Percentiles rank a stretch among this genome's conserved stretches.
Conservation (phyloP, 2,113 vertebrate species). For the Gambusia affinis region DNA sequence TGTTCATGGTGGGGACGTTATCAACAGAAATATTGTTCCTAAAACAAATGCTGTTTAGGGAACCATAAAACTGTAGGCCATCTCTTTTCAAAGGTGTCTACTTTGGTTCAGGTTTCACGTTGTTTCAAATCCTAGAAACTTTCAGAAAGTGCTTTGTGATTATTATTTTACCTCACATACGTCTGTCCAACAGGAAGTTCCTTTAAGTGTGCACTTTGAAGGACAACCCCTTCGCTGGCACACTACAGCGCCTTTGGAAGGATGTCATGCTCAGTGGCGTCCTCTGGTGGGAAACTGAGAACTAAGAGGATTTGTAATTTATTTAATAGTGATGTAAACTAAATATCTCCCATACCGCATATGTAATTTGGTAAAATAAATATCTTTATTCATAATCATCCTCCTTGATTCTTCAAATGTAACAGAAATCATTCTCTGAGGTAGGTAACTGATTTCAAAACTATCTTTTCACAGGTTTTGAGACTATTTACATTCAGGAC, state of each 20-base stretch:
- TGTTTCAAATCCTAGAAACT: not conserved
- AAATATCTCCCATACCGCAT: not conserved
- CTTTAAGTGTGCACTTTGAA: not conserved
- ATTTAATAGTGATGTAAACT: not conserved
- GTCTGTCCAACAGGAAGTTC: not conserved
- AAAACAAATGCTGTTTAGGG: not conserved
- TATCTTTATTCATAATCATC: too few relatives aligned
- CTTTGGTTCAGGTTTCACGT: not conserved
- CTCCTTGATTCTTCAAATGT: too few relatives aligned
- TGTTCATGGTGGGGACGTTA: not conserved
- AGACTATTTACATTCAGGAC: too few relatives aligned
- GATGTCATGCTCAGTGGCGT: conserved; percentile 19
- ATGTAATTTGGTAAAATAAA: too few relatives aligned
- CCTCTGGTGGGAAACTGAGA: conserved; percentile 50
- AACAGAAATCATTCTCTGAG: too few relatives aligned
- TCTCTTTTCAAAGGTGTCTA: not conserved
- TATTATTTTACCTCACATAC: not conserved
- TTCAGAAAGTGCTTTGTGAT: not conserved
- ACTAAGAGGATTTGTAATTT: not conserved
- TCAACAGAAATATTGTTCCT: not conserved
- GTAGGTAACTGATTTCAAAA: too few relatives aligned
- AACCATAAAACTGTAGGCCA: not conserved
- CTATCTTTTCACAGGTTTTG: too few relatives aligned
- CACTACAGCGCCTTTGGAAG: not conserved
- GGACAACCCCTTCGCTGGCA: not conserved